phyloP scores from a whole-genome alignment of 2,888 invertebrate genomes.

The Enchytraeus crypticus region DNA sequence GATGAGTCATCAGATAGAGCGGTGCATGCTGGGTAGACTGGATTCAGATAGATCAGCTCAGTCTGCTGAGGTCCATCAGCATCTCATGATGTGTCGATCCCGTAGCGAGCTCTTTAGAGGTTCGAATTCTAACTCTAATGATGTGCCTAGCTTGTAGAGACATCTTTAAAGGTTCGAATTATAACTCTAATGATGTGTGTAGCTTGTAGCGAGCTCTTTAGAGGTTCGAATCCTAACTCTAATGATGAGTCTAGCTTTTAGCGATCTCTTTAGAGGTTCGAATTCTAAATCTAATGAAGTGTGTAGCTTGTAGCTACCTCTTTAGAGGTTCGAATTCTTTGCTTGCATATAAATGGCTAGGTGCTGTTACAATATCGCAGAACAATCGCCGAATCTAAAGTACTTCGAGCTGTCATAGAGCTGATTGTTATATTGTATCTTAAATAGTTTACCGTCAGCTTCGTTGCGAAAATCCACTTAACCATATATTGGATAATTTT shows the following conservation, averaged over 20 bases:
- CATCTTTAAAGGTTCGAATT: no score
- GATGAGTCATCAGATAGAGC: conserved; percentile 14
- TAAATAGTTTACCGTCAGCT: no score
- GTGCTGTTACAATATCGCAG: no score
- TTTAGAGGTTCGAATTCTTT: conserved; percentile 22
- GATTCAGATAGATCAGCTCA: conserved; percentile 11
- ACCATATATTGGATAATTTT: no score
- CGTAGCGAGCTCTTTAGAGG: conserved; percentile 26
- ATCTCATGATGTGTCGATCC: conserved; percentile 20
- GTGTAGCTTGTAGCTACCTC: conserved; percentile 15
- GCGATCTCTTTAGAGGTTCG: no score
- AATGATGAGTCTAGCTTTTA: no score
- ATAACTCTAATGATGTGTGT: conserved; percentile 26
- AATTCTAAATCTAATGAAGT: conserved; percentile 25
- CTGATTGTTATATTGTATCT: no score
- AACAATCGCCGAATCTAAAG: no score
- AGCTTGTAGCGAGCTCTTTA: conserved; percentile 21
- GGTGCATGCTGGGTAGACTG: conserved; percentile 14
- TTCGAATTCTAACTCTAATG: no score
- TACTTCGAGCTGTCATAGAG: no score
- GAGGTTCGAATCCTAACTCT: conserved; percentile 14
- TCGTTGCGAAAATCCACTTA: no score
- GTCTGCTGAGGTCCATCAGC: conserved; percentile 27
- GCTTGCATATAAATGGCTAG: no score
- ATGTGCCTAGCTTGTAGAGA: conserved; percentile 22